Evolutionary conservation across 2,888 invertebrate species (phyloP).

Genomic region (Athetis lepigone): DNA sequence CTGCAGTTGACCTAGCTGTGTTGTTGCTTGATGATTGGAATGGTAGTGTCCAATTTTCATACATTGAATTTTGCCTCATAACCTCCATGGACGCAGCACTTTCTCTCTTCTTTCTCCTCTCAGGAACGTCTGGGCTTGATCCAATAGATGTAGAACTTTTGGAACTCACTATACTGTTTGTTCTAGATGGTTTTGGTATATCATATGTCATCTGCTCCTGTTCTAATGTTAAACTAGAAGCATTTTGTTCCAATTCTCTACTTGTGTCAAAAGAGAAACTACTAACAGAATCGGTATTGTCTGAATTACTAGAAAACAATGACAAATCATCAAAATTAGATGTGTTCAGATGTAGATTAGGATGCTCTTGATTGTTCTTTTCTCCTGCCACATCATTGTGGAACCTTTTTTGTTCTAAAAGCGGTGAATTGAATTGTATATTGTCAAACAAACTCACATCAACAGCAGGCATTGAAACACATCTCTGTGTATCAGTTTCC

Average conservation of each 20-base stretch:
- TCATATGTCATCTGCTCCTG: conserved; percentile 81
- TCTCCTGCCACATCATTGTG: conserved; percentile 66
- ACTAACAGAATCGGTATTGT: conserved; percentile 80
- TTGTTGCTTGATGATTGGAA: conserved; percentile 53
- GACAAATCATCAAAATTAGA: conserved; percentile 82
- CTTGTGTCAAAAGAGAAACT: conserved; percentile 79
- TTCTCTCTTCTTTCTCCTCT: conserved; percentile 76
- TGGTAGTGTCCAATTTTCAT: conserved; percentile 84
- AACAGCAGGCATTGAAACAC: conserved; percentile 90
- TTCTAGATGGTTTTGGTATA: conserved; percentile 79
- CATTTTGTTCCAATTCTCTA: conserved; percentile 74
- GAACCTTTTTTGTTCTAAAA: conserved; percentile 83
- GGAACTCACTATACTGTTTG: conserved; percentile 78
- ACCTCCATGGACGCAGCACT: conserved; percentile 65
- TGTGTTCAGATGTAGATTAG: conserved; percentile 75
- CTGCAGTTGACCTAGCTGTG: conserved; percentile 48
- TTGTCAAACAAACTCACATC: conserved; percentile 92
- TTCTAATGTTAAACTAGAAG: conserved; percentile 63
- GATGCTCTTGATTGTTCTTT: conserved; percentile 66
- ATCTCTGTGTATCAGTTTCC: conserved; percentile 78
- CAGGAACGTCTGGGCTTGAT: conserved; percentile 80
- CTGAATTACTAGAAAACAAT: conserved; percentile 82
- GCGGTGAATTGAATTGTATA: conserved; percentile 92
- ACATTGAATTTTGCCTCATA: conserved; percentile 82
- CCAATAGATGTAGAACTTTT: conserved; percentile 56